Conservation (phyloP, 1,140 invertebrate species). For the Cheumatopsyche charites region DNA sequence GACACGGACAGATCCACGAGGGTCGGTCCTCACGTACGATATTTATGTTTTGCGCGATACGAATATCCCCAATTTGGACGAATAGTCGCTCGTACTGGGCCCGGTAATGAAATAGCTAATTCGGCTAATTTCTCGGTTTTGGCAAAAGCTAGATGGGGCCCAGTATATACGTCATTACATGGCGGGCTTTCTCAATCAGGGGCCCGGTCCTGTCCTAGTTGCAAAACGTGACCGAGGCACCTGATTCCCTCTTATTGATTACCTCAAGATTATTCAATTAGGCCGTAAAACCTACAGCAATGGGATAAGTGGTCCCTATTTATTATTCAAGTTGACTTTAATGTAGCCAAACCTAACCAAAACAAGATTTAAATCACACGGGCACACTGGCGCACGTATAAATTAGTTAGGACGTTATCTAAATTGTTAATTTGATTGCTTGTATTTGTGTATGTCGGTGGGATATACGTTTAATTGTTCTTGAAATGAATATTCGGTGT, state of each 20-base stretch:
- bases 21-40: no score
- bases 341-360: slow-evolving; percentile 25
- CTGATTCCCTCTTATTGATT: slow-evolving; percentile 31
- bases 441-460: neutral
- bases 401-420: slow-evolving; percentile 28
- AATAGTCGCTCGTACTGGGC: no score
- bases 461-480: no score
- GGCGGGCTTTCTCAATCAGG: no score
- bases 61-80: no score
- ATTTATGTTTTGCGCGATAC: neutral
- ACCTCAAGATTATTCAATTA: slow-evolving; percentile 36
- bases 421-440: slow-evolving; percentile 20
- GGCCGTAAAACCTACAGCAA: slow-evolving; percentile 22
- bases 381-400: slow-evolving; percentile 11
- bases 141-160: no score
- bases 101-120: no score
- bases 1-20: no score
- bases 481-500: no score
- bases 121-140: no score
- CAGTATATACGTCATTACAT: no score
- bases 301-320: slow-evolving; percentile 32
- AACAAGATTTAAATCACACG: slow-evolving; percentile 25
- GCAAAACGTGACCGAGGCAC: slow-evolving; percentile 25
- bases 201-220: slow-evolving; percentile 14
- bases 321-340: slow-evolving; percentile 27